Evolutionary conservation across 2,888 invertebrate genomes (phyloP), one percentile per base, ranked within the genome.

Genomic region (Nephrocerus scutellatus): DNA sequence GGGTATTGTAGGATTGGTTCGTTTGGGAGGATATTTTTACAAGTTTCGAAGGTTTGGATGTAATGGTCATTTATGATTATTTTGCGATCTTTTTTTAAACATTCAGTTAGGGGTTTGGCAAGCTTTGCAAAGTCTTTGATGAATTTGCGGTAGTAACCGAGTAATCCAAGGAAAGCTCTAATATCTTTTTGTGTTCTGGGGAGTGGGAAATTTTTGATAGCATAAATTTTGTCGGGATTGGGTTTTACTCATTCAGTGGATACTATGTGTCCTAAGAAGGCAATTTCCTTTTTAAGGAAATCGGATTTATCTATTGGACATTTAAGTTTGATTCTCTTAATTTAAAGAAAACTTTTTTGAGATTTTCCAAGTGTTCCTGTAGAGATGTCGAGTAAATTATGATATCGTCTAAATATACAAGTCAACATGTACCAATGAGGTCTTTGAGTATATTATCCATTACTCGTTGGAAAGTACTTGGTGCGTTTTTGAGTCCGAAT

Each of bases 111-210:
- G n/a, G n/a, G n/a, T n/a, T n/a, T n/a, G n/a, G n/a, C n/a, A n/a
- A n/a, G n/a, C n/a, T n/a, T n/a, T n/a, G n/a, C n/a, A n/a, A n/a
- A n/a, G n/a, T n/a, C n/a, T n/a, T n/a, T n/a, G n/a, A n/a, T n/a
- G n/a, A n/a, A 41, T 23, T 41, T 41, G 9, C 36, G 16, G 18
- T 40, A 40, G 25, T 36, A 40, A 9, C 36, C 31, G n/a, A n/a
- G n/a, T n/a, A n/a, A n/a, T n/a, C n/a, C n/a, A n/a, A n/a, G n/a
- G n/a, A n/a, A n/a, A n/a, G 28, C 30, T 33, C 33, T 30, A 7
- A 37, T 37, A 29, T 41, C 23, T n/a, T 31, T 41, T 26, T 19
- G 20, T 9, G 32, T 33, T 20, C 21, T 36, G n/a, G 36, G 41
- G 12, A 41, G 29, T 8, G 36, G 33, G n/a, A 22, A 41, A 7